Evolutionary conservation across 2,113 vertebrate genomes (phyloP).

Genomic region (Notarius lentiginosus): DNA sequence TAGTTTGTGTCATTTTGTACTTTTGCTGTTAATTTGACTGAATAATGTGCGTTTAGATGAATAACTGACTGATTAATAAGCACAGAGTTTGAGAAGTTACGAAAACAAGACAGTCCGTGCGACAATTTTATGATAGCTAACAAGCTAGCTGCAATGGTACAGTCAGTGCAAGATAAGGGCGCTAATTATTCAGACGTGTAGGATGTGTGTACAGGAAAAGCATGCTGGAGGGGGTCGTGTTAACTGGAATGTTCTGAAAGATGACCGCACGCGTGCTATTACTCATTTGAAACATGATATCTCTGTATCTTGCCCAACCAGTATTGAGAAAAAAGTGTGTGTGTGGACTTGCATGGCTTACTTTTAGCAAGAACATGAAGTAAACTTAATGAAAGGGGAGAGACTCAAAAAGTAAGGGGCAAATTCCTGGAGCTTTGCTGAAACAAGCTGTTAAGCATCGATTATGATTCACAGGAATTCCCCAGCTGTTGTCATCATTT

Average conservation of each 20-base stretch:
- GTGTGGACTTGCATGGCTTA: background rate
- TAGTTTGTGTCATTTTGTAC: background rate
- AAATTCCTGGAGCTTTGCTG: background rate
- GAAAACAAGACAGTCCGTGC: background rate
- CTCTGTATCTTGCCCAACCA: slow-evolving; percentile 7
- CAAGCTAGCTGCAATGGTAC: background rate
- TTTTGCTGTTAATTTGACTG: background rate
- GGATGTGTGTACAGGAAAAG: background rate
- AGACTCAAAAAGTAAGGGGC: background rate
- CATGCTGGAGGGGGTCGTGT: background rate
- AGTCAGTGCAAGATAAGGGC: background rate
- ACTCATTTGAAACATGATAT: background rate
- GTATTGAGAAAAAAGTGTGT: slow-evolving; percentile 32
- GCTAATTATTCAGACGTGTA: background rate
- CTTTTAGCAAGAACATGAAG: background rate
- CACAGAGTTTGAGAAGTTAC: background rate
- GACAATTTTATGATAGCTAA: background rate
- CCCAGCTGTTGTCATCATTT: slow-evolving; percentile 1
- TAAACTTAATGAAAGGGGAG: background rate
- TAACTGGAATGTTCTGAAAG: background rate
- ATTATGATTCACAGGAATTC: background rate
- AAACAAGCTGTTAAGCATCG: background rate
- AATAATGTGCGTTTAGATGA: background rate
- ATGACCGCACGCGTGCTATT: background rate
- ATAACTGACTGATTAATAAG: background rate